Base-by-base conservation (phyloP, 1,140 invertebrate species). In the Notospermus geniculatus region DNA sequence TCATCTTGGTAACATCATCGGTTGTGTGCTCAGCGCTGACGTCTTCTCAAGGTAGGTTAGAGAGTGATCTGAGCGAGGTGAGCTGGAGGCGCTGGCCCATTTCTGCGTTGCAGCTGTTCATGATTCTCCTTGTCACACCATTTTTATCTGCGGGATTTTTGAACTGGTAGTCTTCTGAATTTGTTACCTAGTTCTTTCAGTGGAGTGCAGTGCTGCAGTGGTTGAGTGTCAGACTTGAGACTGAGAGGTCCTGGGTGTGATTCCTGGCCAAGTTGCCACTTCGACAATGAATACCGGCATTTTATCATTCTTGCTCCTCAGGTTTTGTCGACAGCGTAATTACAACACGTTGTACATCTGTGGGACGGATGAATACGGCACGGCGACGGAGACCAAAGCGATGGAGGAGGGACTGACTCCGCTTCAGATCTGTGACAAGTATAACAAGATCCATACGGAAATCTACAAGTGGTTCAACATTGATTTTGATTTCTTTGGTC, bases 361-460 rank as follows among this genome's bases (percentile, higher is more conserved):
- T 81, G 97, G 97, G 11, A 99, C 97, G 0, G 97, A 99, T 81
- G 97, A 99, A 78, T 99, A 99, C 79, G 97, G 97, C 2, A 99
- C 97, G 1, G 96, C 97, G 0, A 99, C 97, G 0, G 97, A 99
- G 84, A 98, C 95, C 7, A 99, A 99, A 82, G 97, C 97, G 0
- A 68, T 82, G 43, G 91, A 97, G 76, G 93, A 97, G 83, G 89
- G 84, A 84, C 75, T 93, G 1, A 93, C 93, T 1, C 95, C 96
- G 0, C 85, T 90, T 66, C 85, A 96, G 84, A 97, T 99, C 65
- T 99, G 97, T 82, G 93, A 98, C 83, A 98, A 99, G 83, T 99
- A 97, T 71, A 80, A 87, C 71, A 78, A 79, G 55, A 83, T 98
- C 86, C 97, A 99, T 80, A 88, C 89, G 67, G 87, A 89, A 27